Base-by-base conservation (phyloP, 1,140 invertebrate genomes). In the Phenacoccus solenopsis region DNA sequence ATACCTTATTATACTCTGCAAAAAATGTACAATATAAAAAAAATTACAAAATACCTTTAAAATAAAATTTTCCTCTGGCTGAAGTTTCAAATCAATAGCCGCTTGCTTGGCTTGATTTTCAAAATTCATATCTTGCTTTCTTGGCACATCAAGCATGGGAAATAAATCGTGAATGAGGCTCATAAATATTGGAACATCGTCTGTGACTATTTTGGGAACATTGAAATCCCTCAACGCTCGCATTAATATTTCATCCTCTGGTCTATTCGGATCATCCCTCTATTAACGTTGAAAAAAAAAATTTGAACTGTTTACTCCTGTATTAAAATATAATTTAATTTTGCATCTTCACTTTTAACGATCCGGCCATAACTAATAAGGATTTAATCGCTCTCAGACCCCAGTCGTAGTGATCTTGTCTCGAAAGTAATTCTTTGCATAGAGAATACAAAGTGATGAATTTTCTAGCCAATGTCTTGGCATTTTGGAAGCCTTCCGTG, bases 391-490 rank as follows among this genome's bases (percentile, higher is more conserved):
- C 93, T 75, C 94, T 80, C 27, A 96, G 79, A 56, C 93, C 93
- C 93, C 93, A 96, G 82, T 96, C 93, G 75, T 96, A 96, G 78
- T 96, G 93, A 77, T 95, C 93, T 77, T 96, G 93, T 78, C 94
- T 94, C 1, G 91, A 94, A 0, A 96, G 80, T 57, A 95, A 79
- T 77, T 95, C 93, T 73, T 85, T 86, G 78, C 93, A 96, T 67
- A 96, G 78, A 0, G 87, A 91, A 77, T 95, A 96, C 0, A 95
- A 80, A 0, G 93, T 94, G 72, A 95, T 93, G 78, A 96, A 94
- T 78, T 95, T 96, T 70, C 91, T 82, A n/a, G 91, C 91, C 30
- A 95, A 78, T 1, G 92, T 78, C 74, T 90, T 83, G 9, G 92
- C 91, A 72, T 94, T 91, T 74, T 93, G 86, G 77, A 96, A 95